These are phyloP conservation scores for Thera obeliscata DNA, from an alignment of 2,888 invertebrate species.

Conservation along the genomic window DNA sequence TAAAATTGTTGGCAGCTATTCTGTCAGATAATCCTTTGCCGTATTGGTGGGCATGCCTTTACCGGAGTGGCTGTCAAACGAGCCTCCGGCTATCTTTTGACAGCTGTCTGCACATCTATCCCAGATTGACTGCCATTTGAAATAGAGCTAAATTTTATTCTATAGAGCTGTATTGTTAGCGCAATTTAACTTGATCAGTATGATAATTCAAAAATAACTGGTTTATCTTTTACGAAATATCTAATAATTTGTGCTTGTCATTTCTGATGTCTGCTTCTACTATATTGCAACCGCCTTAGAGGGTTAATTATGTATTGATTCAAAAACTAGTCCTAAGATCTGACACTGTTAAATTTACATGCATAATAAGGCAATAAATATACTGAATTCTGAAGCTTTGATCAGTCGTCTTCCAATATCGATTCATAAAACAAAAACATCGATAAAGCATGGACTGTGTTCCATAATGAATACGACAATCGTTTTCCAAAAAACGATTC, in stretches of 20 bases:
- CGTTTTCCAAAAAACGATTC: constrained; percentile 63
- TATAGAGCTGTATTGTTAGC: constrained; percentile 46
- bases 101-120: constrained; percentile 58
- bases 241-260: too few species aligned
- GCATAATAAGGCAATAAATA: too few species aligned
- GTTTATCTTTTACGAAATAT: too few species aligned
- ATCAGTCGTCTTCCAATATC: too few species aligned
- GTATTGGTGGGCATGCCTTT: constrained; percentile 52
- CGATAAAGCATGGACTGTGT: neutral
- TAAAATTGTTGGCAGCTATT: constrained; percentile 57
- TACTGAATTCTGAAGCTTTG: too few species aligned
- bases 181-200: neutral
- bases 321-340: too few species aligned
- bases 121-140: constrained; percentile 61
- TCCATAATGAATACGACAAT: constrained; percentile 15
- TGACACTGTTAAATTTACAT: too few species aligned
- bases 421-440: neutral
- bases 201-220: too few species aligned
- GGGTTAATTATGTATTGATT: too few species aligned
- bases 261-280: too few species aligned
- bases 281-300: too few species aligned
- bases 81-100: constrained; percentile 63
- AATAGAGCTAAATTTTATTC: constrained; percentile 58
- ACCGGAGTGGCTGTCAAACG: constrained; percentile 52
- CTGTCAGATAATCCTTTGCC: constrained; percentile 62